Evolutionary conservation across 2,113 vertebrate species (phyloP).

Genomic region (Gracilinanus agilis): DNA sequence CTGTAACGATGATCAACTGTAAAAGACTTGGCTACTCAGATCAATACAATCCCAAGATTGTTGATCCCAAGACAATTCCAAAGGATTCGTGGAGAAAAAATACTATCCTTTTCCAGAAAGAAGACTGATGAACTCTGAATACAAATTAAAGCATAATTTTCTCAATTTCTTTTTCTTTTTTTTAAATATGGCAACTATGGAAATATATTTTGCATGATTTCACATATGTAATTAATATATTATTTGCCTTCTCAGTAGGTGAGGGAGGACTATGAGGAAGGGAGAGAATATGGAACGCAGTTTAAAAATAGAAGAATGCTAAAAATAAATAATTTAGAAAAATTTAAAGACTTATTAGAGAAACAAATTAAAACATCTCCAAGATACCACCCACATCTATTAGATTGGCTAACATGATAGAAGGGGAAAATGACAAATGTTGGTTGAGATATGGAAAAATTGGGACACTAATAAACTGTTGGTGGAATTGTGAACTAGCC

Average conservation of each 20-base stretch:
- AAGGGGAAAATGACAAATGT: no score
- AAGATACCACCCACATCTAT: no score
- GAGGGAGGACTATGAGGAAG: neutral
- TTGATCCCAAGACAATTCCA: neutral
- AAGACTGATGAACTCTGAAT: neutral
- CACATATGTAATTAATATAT: neutral
- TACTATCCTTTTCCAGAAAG: neutral
- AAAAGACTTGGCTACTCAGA: neutral
- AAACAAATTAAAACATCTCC: no score
- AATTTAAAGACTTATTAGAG: neutral
- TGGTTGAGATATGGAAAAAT: no score
- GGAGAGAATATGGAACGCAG: neutral
- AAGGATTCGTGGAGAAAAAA: neutral
- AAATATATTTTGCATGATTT: neutral
- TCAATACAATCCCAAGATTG: no score
- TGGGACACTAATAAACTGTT: no score
- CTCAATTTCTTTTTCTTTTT: neutral
- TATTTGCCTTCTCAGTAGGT: no score
- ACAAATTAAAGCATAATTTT: neutral
- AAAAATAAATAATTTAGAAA: neutral
- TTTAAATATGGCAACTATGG: neutral
- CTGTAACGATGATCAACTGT: no score
- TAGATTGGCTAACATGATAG: no score
- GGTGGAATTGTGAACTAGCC: no score
- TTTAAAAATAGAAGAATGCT: neutral